Base-by-base conservation (phyloP, 2,888 invertebrate genomes). In the Archips xylosteana region DNA sequence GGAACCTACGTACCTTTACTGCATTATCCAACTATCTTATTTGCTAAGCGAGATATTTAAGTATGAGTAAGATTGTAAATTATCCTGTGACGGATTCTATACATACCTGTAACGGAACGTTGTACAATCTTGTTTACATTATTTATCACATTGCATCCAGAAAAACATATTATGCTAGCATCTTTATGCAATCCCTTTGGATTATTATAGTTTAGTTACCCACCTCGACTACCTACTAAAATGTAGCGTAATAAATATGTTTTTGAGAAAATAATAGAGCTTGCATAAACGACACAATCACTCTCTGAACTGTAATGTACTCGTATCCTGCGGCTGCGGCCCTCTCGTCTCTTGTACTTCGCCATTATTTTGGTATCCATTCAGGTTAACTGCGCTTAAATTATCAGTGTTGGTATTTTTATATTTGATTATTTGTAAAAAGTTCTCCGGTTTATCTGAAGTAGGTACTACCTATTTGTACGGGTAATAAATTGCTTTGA, bases 191-290 rank as follows among this genome's bases (percentile, higher is more conserved):
- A 36, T 36, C 36, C 36, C 36, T 36, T 36, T 36, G 5, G 36
- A 5, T 36, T 23, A 23, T 23, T 23, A 23, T 23, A 23, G 23
- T 23, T 23, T 23, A 23, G 23, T 23, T 23, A 23, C 23, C 23
- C 23, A 23, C 23, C 23, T 23, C 23, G 23, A 23, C 23, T 23
- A 23, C 23, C 4, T 6, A 15, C 51, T 15, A 6, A n/a, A 51
- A 8, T 51, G 6, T n/a, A 51, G 15, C 15, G 2, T 51, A 51
- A 51, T 34, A 13, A 39, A 54, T 67, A 60, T 39, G n/a, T n/a
- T 59, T 59, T 15, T 45, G 47, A 60, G 60, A 47, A 68, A 68
- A 59, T n/a, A 67, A 67, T 47, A 49, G 59, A 34, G 36, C 34
- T 12, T 13, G 66, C 57, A 45, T 23, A 42, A 57, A 47, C 47